phyloP scores from a whole-genome alignment of 2,797 vertebrate species.

The Danio kyathit region DNA sequence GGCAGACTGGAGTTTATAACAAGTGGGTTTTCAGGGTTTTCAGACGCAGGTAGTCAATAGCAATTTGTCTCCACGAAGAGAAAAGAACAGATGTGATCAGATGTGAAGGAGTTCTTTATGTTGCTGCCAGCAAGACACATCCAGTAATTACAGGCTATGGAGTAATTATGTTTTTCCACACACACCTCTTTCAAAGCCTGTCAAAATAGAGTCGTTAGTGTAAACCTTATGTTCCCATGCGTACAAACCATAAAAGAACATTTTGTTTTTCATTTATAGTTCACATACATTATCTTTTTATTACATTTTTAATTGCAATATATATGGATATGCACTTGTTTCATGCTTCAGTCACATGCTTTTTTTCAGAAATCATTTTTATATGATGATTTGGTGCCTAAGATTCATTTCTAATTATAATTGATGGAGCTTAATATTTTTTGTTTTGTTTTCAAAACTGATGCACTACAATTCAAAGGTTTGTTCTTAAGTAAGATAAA shows the following conservation, averaged over 20 bases:
- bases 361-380: no score
- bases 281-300: no score
- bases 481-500: no score
- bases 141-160: conserved; percentile 49
- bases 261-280: background rate
- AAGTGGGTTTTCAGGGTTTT: conserved; percentile 44
- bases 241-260: background rate
- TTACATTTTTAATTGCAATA: no score
- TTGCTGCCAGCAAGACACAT: conserved; percentile 36
- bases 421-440: no score
- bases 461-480: no score
- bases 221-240: conserved; percentile 21
- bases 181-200: conserved; percentile 33
- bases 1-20: conserved; percentile 43
- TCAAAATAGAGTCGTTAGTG: conserved; percentile 47
- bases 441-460: no score
- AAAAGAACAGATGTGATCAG: conserved; percentile 34
- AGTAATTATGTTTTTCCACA: conserved; percentile 44
- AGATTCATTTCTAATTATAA: no score
- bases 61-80: conserved; percentile 19
- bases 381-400: no score
- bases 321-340: no score
- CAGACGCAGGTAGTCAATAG: conserved; percentile 23
- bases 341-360: no score
- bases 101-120: conserved; percentile 45